Percentiles rank a stretch among this genome's conserved stretches.
Conservation (phyloP, 2,888 invertebrate species). For the Venustoraphidia nigricollis region DNA sequence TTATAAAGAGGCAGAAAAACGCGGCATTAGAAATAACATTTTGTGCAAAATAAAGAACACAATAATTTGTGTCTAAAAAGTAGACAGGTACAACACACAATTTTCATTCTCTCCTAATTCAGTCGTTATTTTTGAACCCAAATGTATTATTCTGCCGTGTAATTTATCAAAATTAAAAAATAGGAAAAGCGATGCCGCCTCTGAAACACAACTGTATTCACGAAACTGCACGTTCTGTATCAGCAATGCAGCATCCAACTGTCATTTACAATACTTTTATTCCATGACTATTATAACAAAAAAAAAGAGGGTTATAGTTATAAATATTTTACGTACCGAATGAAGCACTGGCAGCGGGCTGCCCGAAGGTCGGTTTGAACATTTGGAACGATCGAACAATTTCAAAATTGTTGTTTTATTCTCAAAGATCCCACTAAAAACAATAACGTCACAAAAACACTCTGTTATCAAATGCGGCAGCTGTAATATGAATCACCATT, state of each 20-base stretch:
- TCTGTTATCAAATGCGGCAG: too few species aligned
- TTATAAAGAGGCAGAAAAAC: not conserved
- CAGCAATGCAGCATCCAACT: not conserved
- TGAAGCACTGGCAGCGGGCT: constrained; percentile 23
- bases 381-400: not conserved
- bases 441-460: too few species aligned
- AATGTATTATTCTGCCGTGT: too few species aligned
- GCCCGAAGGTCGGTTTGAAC: constrained; percentile 18
- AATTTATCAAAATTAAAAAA: too few species aligned
- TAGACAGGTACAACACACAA: not conserved
- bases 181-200: too few species aligned
- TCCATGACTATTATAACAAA: constrained; percentile 14
- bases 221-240: not conserved
- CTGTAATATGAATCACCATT: too few species aligned
- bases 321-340: constrained; percentile 22
- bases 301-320: constrained; percentile 5
- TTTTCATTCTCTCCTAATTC: not conserved
- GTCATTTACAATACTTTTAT: constrained; percentile 8
- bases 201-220: not conserved
- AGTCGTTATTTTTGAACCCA: too few species aligned
- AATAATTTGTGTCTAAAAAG: not conserved
- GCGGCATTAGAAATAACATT: not conserved
- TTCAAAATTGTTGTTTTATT: too few species aligned
- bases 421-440: too few species aligned
- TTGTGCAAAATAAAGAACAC: not conserved